Evolutionary conservation across 1,140 invertebrate species (phyloP), one percentile per base, ranked within the genome.

Genomic region (Hydropsyche tenuis): DNA sequence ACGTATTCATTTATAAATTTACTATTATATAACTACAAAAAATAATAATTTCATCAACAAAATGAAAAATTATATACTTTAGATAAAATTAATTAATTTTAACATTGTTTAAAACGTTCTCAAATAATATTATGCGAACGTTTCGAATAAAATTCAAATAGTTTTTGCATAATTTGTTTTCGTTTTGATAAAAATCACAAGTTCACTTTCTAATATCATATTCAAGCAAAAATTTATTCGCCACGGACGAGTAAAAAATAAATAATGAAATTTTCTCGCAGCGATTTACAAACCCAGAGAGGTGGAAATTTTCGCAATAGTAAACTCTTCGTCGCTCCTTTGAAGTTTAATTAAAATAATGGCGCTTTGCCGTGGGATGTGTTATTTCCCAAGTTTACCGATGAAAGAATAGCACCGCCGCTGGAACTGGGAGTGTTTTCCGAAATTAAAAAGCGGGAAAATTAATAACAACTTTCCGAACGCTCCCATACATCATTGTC

Each of bases 311-410:
- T 20, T n/a, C 65, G 43, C 37, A 48, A 42, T 68, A 18, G 46
- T n/a, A 64, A 64, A 68, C 43, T 65, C 63, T 43, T 65, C 16
- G 11, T 51, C 46, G 65, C 45, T 51, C 45, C 65, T 68, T 68
- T 68, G 65, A 68, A 68, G 43, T 68, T 68, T 68, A 68, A 68
- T 68, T 68, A 68, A 68, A 20, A 68, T 68, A 68, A 68, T 68
- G 65, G 65, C 46, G 46, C 45, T 68, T 42, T 48, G 48, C 30
- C 30, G 30, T 45, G 65, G 43, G 65, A 51, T 68, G 46, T 68
- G 65, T 68, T 68, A 68, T 68, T 68, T 68, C 9, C 18, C 65
- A 51, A 46, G 65, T 68, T 68, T 68, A 46, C 43, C 45, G 12
- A 37, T 20, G 20, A 62, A 62, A 62, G 56, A 20, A 22, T 62